A percentile compares a stretch with the other conserved stretches of the same genome.
These are phyloP conservation scores for Periophthalmus magnuspinnatus DNA, from an alignment of 2,797 vertebrate genomes.

Conservation along the genomic window DNA sequence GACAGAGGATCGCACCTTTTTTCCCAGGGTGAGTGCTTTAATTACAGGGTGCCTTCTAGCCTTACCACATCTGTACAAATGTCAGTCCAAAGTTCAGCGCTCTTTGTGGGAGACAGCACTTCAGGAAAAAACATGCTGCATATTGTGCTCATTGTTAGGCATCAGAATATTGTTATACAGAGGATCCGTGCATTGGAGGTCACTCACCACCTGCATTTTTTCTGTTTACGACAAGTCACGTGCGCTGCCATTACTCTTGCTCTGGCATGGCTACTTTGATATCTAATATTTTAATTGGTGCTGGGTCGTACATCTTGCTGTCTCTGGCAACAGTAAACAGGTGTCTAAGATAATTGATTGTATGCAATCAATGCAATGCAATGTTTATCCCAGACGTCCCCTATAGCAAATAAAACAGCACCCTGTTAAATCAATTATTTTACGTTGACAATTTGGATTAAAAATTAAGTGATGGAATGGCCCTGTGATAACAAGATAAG, in stretches of 20 bases:
- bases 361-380: conserved; percentile 1
- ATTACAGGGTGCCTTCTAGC: conserved; percentile 82
- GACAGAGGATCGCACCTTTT: conserved; percentile 87
- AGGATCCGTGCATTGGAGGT: conserved; percentile 68
- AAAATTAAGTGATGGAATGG: background rate
- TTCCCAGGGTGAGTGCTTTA: conserved; percentile 78
- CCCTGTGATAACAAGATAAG: background rate
- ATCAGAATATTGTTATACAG: conserved; percentile 66
- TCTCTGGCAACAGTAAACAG: conserved; percentile 68
- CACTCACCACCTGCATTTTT: conserved; percentile 47
- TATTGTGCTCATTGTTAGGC: conserved; percentile 68
- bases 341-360: conserved; percentile 47
- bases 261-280: conserved; percentile 73
- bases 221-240: conserved; percentile 56
- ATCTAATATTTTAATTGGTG: conserved; percentile 82
- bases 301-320: conserved; percentile 76
- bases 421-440: conserved; percentile 1
- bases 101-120: conserved; percentile 59
- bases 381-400: conserved; percentile 22
- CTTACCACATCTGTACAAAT: conserved; percentile 80
- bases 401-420: conserved; percentile 13
- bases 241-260: conserved; percentile 73
- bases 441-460: background rate
- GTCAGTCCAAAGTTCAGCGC: conserved; percentile 80
- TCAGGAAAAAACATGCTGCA: conserved; percentile 42